Percentiles rank a stretch among this genome's conserved stretches.
phyloP scores from a whole-genome alignment of 1,140 invertebrate species.

The Hetaerina americana region DNA sequence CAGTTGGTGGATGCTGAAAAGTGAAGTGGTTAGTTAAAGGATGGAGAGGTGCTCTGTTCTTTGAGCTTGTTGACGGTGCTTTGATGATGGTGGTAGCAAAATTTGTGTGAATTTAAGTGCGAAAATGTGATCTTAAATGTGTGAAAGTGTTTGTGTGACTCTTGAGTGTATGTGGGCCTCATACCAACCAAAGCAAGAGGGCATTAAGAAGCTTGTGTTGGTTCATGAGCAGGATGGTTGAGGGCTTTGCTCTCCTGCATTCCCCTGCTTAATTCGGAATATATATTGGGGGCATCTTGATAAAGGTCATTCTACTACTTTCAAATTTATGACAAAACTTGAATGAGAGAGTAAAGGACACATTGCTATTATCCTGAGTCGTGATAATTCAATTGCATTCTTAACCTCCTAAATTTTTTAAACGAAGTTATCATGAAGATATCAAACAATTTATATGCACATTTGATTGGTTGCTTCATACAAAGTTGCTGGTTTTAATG shows the following conservation, averaged over 20 bases:
- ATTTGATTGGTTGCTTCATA: constrained; percentile 6
- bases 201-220: not conserved
- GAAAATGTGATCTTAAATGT: not conserved
- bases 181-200: not conserved
- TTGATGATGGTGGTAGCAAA: constrained; percentile 1
- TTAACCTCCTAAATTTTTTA: not conserved
- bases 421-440: not conserved
- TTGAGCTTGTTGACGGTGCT: not conserved
- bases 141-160: not conserved
- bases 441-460: not conserved
- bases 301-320: not conserved
- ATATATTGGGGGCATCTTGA: not conserved
- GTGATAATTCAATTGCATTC: constrained; percentile 1
- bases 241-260: not conserved
- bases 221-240: not conserved
- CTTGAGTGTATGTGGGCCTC: not conserved
- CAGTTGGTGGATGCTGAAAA: not conserved
- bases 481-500: constrained; percentile 2
- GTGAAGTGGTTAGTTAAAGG: not conserved
- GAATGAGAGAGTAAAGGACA: not conserved
- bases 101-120: not conserved
- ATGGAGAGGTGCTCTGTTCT: not conserved
- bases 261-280: not conserved
- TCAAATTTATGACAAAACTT: not conserved
- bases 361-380: not conserved